Conservation (phyloP, 2,888 invertebrate genomes). For the Mesochorus sp. region DNA sequence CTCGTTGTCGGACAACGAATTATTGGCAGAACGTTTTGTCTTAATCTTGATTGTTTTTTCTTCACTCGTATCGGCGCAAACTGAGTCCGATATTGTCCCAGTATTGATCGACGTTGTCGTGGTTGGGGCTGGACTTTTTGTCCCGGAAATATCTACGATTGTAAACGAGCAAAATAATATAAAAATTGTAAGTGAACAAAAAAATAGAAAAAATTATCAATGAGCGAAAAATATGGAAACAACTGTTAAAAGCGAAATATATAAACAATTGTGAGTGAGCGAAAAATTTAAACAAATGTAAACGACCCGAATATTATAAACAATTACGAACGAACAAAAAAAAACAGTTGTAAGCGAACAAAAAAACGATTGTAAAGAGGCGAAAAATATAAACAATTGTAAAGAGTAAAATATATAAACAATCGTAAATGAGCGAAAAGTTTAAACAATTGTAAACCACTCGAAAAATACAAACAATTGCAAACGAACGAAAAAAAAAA, state of each 20-base stretch:
- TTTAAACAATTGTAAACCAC: neutral
- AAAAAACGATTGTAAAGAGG: neutral
- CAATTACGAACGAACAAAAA: neutral
- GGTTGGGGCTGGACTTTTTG: constrained; percentile 11
- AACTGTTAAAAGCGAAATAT: too few species aligned
- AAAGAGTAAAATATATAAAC: too few species aligned
- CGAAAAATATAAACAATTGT: neutral
- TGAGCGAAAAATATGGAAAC: neutral
- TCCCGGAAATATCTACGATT: constrained; percentile 1
- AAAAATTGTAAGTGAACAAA: neutral
- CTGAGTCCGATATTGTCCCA: constrained; percentile 19
- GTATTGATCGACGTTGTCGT: constrained; percentile 1
- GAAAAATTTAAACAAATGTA: neutral
- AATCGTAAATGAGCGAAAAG: too few species aligned
- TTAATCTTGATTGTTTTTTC: constrained; percentile 21
- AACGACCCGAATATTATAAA: too few species aligned
- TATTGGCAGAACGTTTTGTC: constrained; percentile 49
- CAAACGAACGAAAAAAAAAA: too few species aligned
- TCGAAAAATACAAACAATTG: too few species aligned
- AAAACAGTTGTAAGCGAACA: neutral
- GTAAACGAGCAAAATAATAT: constrained; percentile 1
- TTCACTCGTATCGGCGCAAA: constrained; percentile 28
- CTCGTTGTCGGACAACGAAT: constrained; percentile 23
- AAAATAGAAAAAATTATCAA: neutral
- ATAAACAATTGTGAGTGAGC: too few species aligned